Base-by-base conservation (phyloP, 2,797 vertebrate genomes). In the Sparidentex hasta region DNA sequence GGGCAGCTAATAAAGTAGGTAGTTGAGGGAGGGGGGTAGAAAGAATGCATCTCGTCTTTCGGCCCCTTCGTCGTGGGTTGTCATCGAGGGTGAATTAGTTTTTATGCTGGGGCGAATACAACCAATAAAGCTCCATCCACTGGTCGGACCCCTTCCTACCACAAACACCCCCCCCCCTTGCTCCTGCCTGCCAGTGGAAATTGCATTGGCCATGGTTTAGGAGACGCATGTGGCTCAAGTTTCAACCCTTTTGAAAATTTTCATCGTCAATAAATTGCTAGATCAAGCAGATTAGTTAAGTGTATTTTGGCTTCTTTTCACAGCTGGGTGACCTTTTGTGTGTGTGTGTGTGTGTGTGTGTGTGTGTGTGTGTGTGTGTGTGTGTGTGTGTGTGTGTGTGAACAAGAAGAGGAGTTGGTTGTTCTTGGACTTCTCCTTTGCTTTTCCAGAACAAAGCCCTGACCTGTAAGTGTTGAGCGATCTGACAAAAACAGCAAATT, bases 281-380 rank as follows among this genome's bases (percentile, higher is more conserved):
- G 90, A 93, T 95, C 90, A 93, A 92, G 88, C 83, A 93, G 92
- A 93, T 94, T 93, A 92, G 87, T 91, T 87, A 85, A 94, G 91
- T 95, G 89, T 93, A 87, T 92, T 94, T 94, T 94, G 91, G 88
- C 88, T 90, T 87, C 89, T 91, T 92, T 91, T 91, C 87, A 90
- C 90, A 90, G 87, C 86, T 83, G 83, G 66, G 67, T 11, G 56
- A 86, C 80, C 81, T 80, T 59, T 81, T 61, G 59, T 65, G 38
- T 58, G 47, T 54, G 41, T 54, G 61, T 68, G 57, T 48, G 54
- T 46, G 54, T 44, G 62, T 61, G 17, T 66, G 54, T 18, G 46
- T 18, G 46, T 72, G 73, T 50, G 47, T 61, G 43, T 25, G 61
- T 61, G 59, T 65, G 38, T 58, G 47, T 54, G 41, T 54, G 61